phyloP scores from a whole-genome alignment of 2,888 invertebrate genomes.

The Coecobrya sp. region DNA sequence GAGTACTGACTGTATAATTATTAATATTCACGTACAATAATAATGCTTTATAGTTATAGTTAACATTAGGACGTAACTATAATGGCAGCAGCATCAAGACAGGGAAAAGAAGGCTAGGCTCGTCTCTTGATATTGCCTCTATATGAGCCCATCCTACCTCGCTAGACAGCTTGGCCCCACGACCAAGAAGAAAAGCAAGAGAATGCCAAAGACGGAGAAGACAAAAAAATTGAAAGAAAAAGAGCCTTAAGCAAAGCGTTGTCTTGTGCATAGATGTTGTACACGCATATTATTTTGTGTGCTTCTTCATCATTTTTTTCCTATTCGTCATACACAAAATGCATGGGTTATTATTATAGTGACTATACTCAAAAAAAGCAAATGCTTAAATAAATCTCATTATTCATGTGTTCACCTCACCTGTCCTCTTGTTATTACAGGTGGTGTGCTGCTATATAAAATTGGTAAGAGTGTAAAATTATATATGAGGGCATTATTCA shows the following conservation, averaged over 20 bases:
- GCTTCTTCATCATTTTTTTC: not conserved
- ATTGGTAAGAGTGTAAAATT: conserved; percentile 41
- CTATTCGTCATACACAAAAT: conserved; percentile 51
- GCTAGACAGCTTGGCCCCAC: conserved; percentile 84
- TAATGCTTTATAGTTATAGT: not conserved
- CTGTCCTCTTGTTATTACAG: conserved; percentile 69
- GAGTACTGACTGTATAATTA: conserved; percentile 17
- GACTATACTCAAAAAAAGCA: conserved; percentile 8
- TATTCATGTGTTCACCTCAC: conserved; percentile 68
- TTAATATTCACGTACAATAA: conserved; percentile 24
- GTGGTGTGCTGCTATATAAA: conserved; percentile 18
- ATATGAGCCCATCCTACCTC: conserved; percentile 78
- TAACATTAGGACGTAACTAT: conserved; percentile 15
- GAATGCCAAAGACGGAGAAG: conserved; percentile 61
- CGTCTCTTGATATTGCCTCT: conserved; percentile 59
- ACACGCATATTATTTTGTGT: conserved; percentile 25
- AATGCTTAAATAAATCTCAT: conserved; percentile 67
- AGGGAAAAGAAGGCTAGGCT: conserved; percentile 64
- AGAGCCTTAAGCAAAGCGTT: conserved; percentile 81
- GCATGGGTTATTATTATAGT: not conserved
- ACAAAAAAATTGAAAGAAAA: conserved; percentile 68
- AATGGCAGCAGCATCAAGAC: not conserved
- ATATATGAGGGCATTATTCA: conserved; percentile 12
- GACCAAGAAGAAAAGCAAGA: conserved; percentile 61
- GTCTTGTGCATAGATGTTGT: conserved; percentile 28